Evolutionary conservation across 2,888 invertebrate species (phyloP), one percentile per base, ranked within the genome.

Genomic region (Drosophila austrosaltans): DNA sequence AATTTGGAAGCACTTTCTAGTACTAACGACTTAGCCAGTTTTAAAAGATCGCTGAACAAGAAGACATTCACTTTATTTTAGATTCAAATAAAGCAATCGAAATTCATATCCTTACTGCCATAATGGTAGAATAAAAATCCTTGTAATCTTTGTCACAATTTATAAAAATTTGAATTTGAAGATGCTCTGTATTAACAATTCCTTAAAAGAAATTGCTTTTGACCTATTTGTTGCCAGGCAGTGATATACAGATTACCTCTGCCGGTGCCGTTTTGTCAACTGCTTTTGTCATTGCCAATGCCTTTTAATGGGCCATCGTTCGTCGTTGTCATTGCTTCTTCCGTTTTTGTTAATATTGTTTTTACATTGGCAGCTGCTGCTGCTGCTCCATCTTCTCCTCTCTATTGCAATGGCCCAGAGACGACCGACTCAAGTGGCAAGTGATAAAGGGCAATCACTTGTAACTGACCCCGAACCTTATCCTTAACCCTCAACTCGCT

Each of bases 401-500:
- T 22, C 22, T 10, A 48, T 48, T 48, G 48, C 48, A 48, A 48
- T 48, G 22, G 48, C 48, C 25, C 25, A 48, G 48, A 48, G 48
- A 25, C 10, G 3, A 16, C 6, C 3, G 48, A 71, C 66, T 66
- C 76, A 83, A 83, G 68, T 79, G 63, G 61, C 69, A 69, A 69
- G 69, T 75, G 75, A 76, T 80, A 85, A 75, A 85, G 88, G 82
- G 82, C 86, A 84, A 82, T 82, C 78, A 80, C 81, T 88, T 76
- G 82, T 62, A 75, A 79, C 75, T 72, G 69, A 22, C 59, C 63
- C 57, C 60, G 40, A 69, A 53, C 73, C 60, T 48, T 48, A 48
- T 48, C 48, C 42, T 61, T 61, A 66, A 61, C 54, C 16, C 57
- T 40, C 42, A 44, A 6, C 16, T 20, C 8, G 22, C 44, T 3